Percentiles rank a stretch among this genome's conserved stretches.
Conservation (phyloP, 2,113 vertebrate species). For the Pelmatolapia mariae region DNA sequence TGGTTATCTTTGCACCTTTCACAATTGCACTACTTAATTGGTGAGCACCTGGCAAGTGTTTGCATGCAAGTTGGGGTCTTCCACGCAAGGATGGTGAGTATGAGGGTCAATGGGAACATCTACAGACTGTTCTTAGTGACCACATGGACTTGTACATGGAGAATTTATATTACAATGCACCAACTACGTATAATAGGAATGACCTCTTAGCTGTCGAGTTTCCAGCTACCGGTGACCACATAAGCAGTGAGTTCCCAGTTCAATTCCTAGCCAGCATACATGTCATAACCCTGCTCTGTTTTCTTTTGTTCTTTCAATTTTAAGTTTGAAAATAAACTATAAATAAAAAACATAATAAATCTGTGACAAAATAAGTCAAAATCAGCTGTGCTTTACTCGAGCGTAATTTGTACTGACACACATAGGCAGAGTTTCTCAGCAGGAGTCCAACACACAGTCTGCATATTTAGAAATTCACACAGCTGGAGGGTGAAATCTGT, state of each 20-base stretch:
- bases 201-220: background rate
- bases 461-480: slow-evolving; percentile 5
- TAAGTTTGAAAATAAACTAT: background rate
- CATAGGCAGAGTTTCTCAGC: background rate
- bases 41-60: background rate
- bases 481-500: background rate
- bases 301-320: background rate
- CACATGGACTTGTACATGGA: background rate
- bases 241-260: background rate
- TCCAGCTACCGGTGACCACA: background rate
- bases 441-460: background rate
- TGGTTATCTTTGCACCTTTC: background rate
- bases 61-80: background rate
- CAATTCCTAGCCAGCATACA: background rate
- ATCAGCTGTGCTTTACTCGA: background rate
- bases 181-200: background rate
- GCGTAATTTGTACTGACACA: background rate
- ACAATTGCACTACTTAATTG: background rate
- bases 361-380: background rate
- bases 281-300: background rate
- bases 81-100: background rate
- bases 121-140: background rate
- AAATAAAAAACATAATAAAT: background rate
- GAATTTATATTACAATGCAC: background rate
- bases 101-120: background rate